phyloP scores from a whole-genome alignment of 2,113 vertebrate species.

The Caretta caretta region DNA sequence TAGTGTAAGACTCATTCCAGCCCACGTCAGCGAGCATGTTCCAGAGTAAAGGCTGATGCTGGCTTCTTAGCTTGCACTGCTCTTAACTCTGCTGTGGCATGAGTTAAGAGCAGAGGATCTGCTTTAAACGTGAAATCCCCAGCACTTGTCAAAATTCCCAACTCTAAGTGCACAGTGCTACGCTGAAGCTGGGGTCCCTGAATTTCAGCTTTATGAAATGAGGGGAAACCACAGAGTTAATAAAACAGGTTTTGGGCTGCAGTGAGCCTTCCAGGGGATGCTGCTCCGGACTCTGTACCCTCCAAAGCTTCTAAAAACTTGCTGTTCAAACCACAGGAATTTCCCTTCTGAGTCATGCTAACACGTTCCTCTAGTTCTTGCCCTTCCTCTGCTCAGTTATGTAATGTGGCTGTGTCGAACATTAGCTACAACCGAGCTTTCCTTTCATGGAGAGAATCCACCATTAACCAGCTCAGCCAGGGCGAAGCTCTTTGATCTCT shows the following conservation, averaged over 20 bases:
- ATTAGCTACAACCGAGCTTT: conserved; percentile 17
- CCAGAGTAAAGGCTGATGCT: neutral
- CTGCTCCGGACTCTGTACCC: neutral
- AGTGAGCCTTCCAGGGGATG: conserved; percentile 25
- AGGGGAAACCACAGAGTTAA: neutral
- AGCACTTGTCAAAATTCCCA: neutral
- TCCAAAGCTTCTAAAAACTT: neutral
- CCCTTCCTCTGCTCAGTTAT: neutral
- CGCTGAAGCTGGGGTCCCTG: neutral
- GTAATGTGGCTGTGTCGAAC: neutral
- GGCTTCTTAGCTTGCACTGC: neutral
- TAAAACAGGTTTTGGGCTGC: neutral
- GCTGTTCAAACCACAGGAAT: conserved; percentile 54
- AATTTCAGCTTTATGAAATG: conserved; percentile 29
- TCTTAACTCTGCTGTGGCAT: neutral
- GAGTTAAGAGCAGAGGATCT: neutral
- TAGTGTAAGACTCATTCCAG: neutral
- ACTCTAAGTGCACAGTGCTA: neutral
- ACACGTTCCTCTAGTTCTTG: neutral
- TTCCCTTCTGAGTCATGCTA: conserved; percentile 54
- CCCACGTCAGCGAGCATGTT: neutral
- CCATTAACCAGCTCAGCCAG: neutral
- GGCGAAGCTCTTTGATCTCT: conserved; percentile 13
- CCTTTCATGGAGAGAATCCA: conserved; percentile 55
- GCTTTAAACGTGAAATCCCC: neutral